Conservation (phyloP, 2,888 invertebrate genomes). For the Entomobrya multifasciata region DNA sequence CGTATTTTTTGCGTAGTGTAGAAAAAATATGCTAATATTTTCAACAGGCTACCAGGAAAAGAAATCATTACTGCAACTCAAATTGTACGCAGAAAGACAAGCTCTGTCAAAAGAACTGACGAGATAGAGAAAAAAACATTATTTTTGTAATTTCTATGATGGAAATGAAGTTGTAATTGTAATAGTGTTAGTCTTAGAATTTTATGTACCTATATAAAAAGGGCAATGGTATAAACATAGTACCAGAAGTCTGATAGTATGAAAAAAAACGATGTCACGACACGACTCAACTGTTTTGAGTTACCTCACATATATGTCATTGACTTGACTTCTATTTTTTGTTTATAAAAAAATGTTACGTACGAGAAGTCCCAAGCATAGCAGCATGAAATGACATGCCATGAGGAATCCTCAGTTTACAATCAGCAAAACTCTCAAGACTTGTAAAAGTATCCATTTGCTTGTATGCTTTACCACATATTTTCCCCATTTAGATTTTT, state of each 20-base stretch:
- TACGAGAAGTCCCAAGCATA: too few relatives aligned
- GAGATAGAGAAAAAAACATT: neutral
- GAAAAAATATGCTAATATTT: too few relatives aligned
- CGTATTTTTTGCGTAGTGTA: too few relatives aligned
- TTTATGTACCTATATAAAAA: neutral
- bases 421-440: too few relatives aligned
- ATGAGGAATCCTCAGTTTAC: too few relatives aligned
- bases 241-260: conserved; percentile 1
- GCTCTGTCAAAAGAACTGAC: conserved; percentile 12
- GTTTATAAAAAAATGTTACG: conserved; percentile 46
- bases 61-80: neutral
- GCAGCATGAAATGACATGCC: neutral
- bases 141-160: conserved; percentile 14
- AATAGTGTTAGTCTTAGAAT: neutral
- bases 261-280: neutral
- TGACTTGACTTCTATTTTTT: conserved; percentile 46
- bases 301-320: conserved; percentile 48
- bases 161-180: neutral
- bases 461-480: too few relatives aligned
- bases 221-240: neutral
- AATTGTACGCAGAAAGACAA: conserved; percentile 39
- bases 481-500: conserved; percentile 6
- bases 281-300: too few relatives aligned
- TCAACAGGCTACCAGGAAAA: neutral
- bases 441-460: too few relatives aligned